Percentiles rank a stretch among this genome's conserved stretches.
Conservation (phyloP, 2,797 vertebrate species). For the Champsocephalus esox region DNA sequence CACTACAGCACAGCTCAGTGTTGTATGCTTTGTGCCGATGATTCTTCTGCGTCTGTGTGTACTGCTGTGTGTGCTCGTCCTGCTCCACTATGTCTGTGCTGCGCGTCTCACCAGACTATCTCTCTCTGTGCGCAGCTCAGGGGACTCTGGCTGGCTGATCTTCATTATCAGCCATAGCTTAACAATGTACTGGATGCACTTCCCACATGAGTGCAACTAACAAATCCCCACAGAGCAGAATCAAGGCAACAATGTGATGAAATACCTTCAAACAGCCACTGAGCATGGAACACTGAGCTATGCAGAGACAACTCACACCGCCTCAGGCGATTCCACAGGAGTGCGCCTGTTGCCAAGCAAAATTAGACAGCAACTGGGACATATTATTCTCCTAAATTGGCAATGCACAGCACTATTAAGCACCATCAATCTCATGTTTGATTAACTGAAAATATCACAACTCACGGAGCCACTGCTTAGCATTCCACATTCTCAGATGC, state of each 20-base stretch:
- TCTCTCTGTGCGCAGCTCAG: constrained; percentile 69
- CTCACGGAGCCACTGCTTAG: constrained; percentile 55
- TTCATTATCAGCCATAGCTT: constrained; percentile 82
- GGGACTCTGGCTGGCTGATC: constrained; percentile 82
- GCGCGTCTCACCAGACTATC: constrained; percentile 72
- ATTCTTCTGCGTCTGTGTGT: constrained; percentile 69
- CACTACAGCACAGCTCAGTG: constrained; percentile 39
- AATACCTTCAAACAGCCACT: constrained; percentile 84
- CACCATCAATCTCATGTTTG: constrained; percentile 78
- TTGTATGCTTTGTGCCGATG: constrained; percentile 71
- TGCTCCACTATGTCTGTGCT: constrained; percentile 66
- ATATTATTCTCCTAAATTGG: constrained; percentile 84
- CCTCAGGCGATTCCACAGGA: constrained; percentile 81
- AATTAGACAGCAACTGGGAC: constrained; percentile 85
- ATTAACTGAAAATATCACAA: constrained; percentile 70
- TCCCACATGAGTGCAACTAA: constrained; percentile 84
- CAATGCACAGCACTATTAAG: constrained; percentile 81
- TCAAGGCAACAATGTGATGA: constrained; percentile 84
- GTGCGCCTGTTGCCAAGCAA: constrained; percentile 83
- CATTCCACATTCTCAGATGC: constrained; percentile 24
- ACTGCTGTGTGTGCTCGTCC: constrained; percentile 55
- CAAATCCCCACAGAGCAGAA: constrained; percentile 84
- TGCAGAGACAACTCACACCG: constrained; percentile 77
- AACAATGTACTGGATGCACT: constrained; percentile 84
- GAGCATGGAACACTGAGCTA: constrained; percentile 75